Evolutionary conservation across 2,113 vertebrate genomes (phyloP).

Genomic region (Chloebia gouldiae): DNA sequence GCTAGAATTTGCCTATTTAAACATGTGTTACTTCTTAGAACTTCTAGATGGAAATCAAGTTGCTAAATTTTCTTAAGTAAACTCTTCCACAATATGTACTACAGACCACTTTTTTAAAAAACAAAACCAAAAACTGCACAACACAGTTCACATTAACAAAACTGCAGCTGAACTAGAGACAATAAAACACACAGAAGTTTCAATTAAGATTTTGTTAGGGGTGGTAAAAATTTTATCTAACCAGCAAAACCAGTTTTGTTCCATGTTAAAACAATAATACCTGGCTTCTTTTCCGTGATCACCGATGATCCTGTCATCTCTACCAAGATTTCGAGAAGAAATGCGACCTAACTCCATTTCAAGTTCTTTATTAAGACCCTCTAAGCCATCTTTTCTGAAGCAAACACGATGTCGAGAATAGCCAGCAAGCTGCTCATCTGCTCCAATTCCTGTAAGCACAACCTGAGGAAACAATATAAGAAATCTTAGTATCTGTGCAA

Average conservation of each 20-base stretch:
- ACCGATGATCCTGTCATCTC: conserved; percentile 90
- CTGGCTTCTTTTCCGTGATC: conserved; percentile 96
- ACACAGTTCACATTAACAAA: neutral
- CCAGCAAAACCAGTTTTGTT: neutral
- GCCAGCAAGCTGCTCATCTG: conserved; percentile 95
- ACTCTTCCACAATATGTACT: neutral
- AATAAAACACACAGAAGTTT: neutral
- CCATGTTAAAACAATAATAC: conserved; percentile 52
- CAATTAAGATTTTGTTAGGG: neutral
- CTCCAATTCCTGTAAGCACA: conserved; percentile 91
- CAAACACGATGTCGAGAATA: conserved; percentile 88
- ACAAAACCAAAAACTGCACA: neutral
- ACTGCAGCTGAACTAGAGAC: neutral
- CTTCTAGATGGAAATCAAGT: neutral
- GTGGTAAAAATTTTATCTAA: neutral
- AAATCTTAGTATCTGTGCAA: neutral
- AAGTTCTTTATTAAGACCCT: conserved; percentile 84
- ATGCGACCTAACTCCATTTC: conserved; percentile 89
- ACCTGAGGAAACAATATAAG: conserved; percentile 69
- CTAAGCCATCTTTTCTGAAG: conserved; percentile 77
- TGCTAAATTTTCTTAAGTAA: neutral
- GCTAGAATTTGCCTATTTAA: neutral
- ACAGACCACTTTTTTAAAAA: neutral
- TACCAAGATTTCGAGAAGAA: conserved; percentile 90
- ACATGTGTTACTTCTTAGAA: neutral